Conservation (phyloP, 2,888 invertebrate genomes). For the Panzeria rudis region DNA sequence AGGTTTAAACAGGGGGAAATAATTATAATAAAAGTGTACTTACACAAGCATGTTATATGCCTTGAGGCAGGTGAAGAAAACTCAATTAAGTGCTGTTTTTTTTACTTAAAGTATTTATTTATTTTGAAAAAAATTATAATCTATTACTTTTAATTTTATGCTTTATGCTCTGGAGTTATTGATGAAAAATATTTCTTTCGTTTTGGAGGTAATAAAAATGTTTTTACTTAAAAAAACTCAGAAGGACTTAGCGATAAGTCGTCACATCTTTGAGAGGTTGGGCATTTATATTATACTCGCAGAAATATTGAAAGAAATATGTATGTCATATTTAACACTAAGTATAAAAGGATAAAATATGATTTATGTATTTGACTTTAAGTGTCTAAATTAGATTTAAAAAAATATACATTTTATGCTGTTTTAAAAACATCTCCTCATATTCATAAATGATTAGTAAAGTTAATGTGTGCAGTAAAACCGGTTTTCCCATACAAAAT, state of each 20-base stretch:
- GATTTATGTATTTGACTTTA: not conserved
- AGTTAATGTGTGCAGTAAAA: no score
- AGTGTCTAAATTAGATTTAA: not conserved
- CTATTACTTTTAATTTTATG: constrained; percentile 45
- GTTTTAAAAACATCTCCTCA: no score
- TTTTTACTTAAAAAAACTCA: constrained; percentile 21
- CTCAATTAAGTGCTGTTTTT: constrained; percentile 43
- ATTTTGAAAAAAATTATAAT: constrained; percentile 12
- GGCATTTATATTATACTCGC: not conserved
- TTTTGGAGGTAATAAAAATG: not conserved
- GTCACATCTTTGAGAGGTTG: not conserved
- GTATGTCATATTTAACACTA: not conserved
- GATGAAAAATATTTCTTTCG: constrained; percentile 3
- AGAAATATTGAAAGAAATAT: no score
- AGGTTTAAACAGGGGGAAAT: constrained; percentile 44
- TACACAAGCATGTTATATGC: not conserved
- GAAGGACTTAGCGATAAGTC: constrained; percentile 24
- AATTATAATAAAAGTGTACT: constrained; percentile 39
- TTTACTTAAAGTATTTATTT: constrained; percentile 39
- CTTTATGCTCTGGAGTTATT: constrained; percentile 45
- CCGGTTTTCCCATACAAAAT: no score
- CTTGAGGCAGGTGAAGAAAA: constrained; percentile 64
- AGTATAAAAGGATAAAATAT: not conserved
- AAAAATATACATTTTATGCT: not conserved
- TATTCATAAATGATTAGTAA: no score